Conservation (phyloP, 2,888 invertebrate genomes). For the Cosmia pyralina region DNA sequence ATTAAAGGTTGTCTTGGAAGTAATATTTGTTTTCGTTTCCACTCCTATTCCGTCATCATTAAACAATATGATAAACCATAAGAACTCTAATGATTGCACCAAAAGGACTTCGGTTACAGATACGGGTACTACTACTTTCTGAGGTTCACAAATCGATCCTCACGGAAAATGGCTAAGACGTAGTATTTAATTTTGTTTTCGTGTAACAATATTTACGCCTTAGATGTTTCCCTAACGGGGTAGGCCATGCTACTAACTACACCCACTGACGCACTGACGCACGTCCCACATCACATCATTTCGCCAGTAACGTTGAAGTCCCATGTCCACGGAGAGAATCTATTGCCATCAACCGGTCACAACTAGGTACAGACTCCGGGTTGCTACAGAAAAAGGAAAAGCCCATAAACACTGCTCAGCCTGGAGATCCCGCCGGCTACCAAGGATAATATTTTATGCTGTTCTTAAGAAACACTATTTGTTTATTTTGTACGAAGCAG, state of each 20-base stretch:
- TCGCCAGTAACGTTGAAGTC: neutral
- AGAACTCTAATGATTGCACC: too few relatives aligned
- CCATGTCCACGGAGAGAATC: neutral
- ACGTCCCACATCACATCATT: neutral
- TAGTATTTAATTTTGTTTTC: neutral
- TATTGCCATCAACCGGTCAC: neutral
- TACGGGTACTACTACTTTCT: neutral
- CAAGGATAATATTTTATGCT: neutral
- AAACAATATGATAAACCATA: neutral
- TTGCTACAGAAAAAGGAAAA: neutral
- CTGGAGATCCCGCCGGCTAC: too few relatives aligned
- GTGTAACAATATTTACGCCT: too few relatives aligned
- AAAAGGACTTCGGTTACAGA: neutral
- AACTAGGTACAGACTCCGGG: too few relatives aligned
- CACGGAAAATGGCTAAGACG: too few relatives aligned
- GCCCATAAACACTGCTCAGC: neutral
- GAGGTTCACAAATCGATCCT: neutral
- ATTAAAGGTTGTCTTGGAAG: slow-evolving; percentile 89
- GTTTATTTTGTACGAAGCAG: neutral
- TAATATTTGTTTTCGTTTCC: slow-evolving; percentile 71
- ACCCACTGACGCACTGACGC: too few relatives aligned
- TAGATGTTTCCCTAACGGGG: too few relatives aligned
- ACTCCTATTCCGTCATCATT: neutral
- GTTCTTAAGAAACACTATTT: too few relatives aligned
- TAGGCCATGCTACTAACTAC: too few relatives aligned